Conservation (phyloP, 2,113 vertebrate species). For the Ceuthmochares aereus region DNA sequence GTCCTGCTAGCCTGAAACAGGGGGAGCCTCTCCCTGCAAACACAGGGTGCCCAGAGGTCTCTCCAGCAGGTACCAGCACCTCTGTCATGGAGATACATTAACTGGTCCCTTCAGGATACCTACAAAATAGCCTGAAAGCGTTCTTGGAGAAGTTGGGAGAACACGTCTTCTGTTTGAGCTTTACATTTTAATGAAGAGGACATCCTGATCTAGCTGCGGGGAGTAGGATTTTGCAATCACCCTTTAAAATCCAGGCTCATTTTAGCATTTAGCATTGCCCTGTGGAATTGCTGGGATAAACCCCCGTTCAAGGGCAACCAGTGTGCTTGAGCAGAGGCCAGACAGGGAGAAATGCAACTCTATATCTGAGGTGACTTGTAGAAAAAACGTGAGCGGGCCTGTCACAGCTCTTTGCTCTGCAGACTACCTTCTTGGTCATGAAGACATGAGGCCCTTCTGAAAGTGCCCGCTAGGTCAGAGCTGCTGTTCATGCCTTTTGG, state of each 20-base stretch:
- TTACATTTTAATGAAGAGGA: neutral
- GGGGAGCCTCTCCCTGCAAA: neutral
- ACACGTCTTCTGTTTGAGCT: neutral
- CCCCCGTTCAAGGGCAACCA: neutral
- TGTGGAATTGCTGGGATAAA: neutral
- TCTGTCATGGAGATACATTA: neutral
- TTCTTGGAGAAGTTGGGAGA: neutral
- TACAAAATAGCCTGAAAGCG: neutral
- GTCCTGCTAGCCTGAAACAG: neutral
- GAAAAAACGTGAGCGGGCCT: neutral
- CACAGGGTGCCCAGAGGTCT: neutral
- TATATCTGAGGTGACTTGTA: neutral
- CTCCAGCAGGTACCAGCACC: neutral
- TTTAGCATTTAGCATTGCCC: neutral
- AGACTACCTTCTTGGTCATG: neutral
- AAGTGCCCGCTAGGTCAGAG: neutral
- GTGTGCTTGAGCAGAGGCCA: neutral
- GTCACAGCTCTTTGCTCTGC: neutral
- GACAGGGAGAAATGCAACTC: neutral
- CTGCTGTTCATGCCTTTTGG: neutral
- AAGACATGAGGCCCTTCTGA: neutral
- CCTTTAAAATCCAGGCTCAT: neutral
- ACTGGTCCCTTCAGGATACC: neutral
- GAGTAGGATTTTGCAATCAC: neutral
- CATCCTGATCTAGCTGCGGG: neutral